Conservation (phyloP, 2,888 invertebrate genomes). For the Phaedon cochleariae region DNA sequence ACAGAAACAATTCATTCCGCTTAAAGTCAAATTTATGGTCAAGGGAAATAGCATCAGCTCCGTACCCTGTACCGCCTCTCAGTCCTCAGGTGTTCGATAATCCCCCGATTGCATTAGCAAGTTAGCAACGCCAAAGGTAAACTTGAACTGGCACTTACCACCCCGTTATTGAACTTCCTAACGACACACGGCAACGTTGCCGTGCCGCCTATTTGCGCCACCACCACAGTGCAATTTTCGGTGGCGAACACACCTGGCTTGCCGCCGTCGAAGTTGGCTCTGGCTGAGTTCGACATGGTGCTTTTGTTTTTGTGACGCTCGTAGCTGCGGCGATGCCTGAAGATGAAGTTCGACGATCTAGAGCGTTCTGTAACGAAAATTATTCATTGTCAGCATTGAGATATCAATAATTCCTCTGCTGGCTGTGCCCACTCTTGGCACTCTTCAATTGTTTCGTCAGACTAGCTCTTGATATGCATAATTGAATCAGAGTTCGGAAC, state of each 20-base stretch:
- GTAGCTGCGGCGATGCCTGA: conserved; percentile 35
- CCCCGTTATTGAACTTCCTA: conserved; percentile 64
- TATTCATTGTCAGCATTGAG: too few species aligned
- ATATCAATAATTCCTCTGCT: too few species aligned
- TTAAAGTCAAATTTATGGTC: neutral
- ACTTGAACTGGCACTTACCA: conserved; percentile 58
- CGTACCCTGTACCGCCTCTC: neutral
- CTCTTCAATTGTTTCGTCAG: too few species aligned
- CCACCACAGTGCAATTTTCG: conserved; percentile 64
- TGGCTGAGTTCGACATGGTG: conserved; percentile 24
- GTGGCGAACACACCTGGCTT: conserved; percentile 59
- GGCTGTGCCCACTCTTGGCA: too few species aligned
- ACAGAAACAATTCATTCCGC: neutral
- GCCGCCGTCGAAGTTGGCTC: conserved; percentile 16
- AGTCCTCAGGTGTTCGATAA: neutral
- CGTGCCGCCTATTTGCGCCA: conserved; percentile 65
- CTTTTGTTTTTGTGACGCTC: conserved; percentile 37
- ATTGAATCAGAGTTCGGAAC: too few species aligned
- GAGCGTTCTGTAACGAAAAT: conserved; percentile 22
- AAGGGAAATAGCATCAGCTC: neutral
- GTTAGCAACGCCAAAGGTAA: neutral
- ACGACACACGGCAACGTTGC: conserved; percentile 65
- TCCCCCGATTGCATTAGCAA: neutral
- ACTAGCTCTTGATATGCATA: too few species aligned
- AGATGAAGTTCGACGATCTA: conserved; percentile 8